Percentiles rank a stretch among this genome's conserved stretches.
Conservation (phyloP, 2,888 invertebrate species). For the Tachina fera region DNA sequence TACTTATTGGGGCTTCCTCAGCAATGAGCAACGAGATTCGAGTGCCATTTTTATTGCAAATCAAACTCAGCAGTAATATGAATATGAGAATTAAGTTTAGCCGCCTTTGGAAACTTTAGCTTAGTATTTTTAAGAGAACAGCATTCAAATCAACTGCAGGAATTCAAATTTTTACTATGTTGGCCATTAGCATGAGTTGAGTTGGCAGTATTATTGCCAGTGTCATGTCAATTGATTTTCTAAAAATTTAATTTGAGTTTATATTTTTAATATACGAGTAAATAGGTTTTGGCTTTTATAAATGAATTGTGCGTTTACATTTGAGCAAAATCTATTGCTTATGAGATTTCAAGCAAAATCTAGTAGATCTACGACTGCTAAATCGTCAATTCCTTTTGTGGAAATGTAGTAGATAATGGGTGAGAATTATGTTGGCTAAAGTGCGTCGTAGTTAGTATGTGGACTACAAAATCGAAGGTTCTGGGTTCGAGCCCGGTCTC, state of each 20-base stretch:
- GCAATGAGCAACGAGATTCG: conserved; percentile 91
- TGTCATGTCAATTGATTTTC: conserved; percentile 74
- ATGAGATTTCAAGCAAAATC: no score
- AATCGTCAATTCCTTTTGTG: no score
- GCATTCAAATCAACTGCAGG: conserved; percentile 87
- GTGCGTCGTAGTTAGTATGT: no score
- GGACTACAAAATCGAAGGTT: no score
- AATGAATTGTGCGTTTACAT: no score
- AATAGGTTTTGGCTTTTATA: conserved; percentile 83
- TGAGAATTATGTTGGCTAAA: no score
- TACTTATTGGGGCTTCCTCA: conserved; percentile 86
- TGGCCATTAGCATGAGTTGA: conserved; percentile 84
- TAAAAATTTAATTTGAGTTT: conserved; percentile 84
- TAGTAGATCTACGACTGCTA: no score
- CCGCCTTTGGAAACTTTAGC: conserved; percentile 83
- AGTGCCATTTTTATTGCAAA: conserved; percentile 91
- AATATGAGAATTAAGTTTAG: conserved; percentile 84
- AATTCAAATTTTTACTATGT: conserved; percentile 88
- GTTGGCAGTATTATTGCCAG: conserved; percentile 84
- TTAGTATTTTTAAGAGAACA: conserved; percentile 88
- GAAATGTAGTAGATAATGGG: no score
- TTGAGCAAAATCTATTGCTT: no score
- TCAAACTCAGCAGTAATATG: conserved; percentile 84
- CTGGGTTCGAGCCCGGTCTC: no score
- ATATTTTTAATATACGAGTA: conserved; percentile 88